phyloP scores from a whole-genome alignment of 2,888 invertebrate genomes.

The Pheosia tremula region DNA sequence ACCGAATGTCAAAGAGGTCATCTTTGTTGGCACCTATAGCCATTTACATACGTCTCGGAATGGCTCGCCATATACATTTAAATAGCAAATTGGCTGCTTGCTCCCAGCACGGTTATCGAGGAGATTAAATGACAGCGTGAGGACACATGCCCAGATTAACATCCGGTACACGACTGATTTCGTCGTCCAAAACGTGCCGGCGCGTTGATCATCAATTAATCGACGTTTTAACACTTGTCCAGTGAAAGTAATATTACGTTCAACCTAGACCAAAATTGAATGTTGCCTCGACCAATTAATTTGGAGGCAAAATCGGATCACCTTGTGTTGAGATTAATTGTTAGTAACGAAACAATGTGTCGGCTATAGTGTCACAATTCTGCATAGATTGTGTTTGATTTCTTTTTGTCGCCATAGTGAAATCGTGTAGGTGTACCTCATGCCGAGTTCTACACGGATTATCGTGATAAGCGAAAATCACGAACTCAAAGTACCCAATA shows the following conservation, averaged over 20 bases:
- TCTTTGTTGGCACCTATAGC: constrained; percentile 20
- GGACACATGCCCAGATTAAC: constrained; percentile 51
- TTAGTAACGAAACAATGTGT: background rate
- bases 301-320: constrained; percentile 4
- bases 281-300: constrained; percentile 6
- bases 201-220: constrained; percentile 3
- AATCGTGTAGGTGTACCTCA: background rate
- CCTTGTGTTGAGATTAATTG: constrained; percentile 3
- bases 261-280: constrained; percentile 9
- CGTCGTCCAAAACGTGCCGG: constrained; percentile 13
- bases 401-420: background rate
- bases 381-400: background rate
- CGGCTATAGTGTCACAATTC: background rate
- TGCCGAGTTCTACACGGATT: background rate
- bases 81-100: constrained; percentile 35
- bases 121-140: constrained; percentile 51
- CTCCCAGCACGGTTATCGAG: constrained; percentile 33
- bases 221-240: background rate
- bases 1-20: constrained; percentile 37
- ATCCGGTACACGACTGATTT: constrained; percentile 51
- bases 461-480: background rate
- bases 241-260: constrained; percentile 3
- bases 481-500: background rate
- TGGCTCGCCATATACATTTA: constrained; percentile 27
- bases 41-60: constrained; percentile 13